A percentile compares a stretch with the other conserved stretches of the same genome.
phyloP scores from a whole-genome alignment of 2,113 vertebrate species.

The Corythornis vintsioides region DNA sequence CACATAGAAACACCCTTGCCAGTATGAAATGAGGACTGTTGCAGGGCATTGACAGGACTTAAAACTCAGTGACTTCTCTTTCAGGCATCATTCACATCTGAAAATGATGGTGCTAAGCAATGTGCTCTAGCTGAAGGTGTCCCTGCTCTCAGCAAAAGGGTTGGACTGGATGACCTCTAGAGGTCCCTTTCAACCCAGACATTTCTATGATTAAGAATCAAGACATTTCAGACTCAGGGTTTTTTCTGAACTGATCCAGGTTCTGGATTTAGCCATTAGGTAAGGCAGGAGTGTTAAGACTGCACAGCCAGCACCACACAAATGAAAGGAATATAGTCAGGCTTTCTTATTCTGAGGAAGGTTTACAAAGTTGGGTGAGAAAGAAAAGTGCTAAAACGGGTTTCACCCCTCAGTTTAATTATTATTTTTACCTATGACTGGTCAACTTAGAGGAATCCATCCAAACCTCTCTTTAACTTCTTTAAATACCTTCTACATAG shows the following conservation, averaged over 20 bases:
- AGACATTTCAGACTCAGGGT: neutral
- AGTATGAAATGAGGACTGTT: neutral
- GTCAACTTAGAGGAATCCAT: neutral
- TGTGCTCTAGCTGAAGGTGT: too few relatives aligned
- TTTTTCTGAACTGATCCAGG: neutral
- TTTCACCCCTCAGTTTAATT: neutral
- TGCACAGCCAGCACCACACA: neutral
- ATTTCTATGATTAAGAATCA: neutral
- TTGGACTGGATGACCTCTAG: too few relatives aligned
- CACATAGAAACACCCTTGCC: neutral
- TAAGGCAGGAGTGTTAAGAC: neutral
- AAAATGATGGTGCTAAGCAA: neutral
- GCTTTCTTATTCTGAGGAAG: neutral
- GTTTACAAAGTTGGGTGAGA: neutral
- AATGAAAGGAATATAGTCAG: neutral
- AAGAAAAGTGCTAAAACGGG: neutral
- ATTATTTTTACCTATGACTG: neutral
- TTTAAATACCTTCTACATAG: neutral
- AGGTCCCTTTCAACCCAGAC: too few relatives aligned
- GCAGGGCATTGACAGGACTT: neutral
- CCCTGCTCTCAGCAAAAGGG: too few relatives aligned
- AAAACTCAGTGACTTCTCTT: neutral
- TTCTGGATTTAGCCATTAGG: neutral
- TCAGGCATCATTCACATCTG: neutral
- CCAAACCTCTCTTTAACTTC: neutral